Percentiles rank a stretch among this genome's conserved stretches.
Evolutionary conservation across 2,797 vertebrate genomes (phyloP).

Genomic region (Percopsis omiscomaycus): DNA sequence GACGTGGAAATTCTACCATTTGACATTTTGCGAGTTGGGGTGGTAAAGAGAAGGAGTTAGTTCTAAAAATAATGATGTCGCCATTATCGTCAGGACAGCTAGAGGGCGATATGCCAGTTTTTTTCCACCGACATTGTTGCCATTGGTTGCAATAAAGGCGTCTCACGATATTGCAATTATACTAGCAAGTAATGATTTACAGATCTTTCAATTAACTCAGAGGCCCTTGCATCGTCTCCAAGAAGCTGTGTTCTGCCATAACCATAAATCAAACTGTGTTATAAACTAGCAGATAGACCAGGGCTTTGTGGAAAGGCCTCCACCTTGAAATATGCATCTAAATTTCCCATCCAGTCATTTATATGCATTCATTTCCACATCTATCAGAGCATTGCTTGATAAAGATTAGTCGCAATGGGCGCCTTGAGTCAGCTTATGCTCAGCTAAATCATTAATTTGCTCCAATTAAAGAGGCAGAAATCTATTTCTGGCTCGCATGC

Average conservation of each 20-base stretch:
- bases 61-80: too few species aligned
- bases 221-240: slow-evolving; percentile 45
- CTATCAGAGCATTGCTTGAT: slow-evolving; percentile 67
- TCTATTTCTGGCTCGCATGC: slow-evolving; percentile 58
- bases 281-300: slow-evolving; percentile 41
- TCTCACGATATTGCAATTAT: slow-evolving; percentile 20
- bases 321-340: slow-evolving; percentile 51
- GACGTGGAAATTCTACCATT: too few species aligned
- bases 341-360: slow-evolving; percentile 56
- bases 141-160: slow-evolving; percentile 6
- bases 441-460: slow-evolving; percentile 76
- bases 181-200: slow-evolving; percentile 56
- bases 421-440: slow-evolving; percentile 71
- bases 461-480: slow-evolving; percentile 70
- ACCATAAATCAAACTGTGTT: slow-evolving; percentile 65
- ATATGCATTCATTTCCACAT: slow-evolving; percentile 60
- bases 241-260: slow-evolving; percentile 33
- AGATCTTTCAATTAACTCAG: slow-evolving; percentile 62
- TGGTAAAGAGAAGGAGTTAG: too few species aligned
- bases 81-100: too few species aligned
- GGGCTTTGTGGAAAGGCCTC: slow-evolving; percentile 43
- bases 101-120: not conserved
- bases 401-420: slow-evolving; percentile 75
- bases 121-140: not conserved
- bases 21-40: too few species aligned